Conservation (phyloP, 2,797 vertebrate genomes). For the Neosalanx taihuensis region DNA sequence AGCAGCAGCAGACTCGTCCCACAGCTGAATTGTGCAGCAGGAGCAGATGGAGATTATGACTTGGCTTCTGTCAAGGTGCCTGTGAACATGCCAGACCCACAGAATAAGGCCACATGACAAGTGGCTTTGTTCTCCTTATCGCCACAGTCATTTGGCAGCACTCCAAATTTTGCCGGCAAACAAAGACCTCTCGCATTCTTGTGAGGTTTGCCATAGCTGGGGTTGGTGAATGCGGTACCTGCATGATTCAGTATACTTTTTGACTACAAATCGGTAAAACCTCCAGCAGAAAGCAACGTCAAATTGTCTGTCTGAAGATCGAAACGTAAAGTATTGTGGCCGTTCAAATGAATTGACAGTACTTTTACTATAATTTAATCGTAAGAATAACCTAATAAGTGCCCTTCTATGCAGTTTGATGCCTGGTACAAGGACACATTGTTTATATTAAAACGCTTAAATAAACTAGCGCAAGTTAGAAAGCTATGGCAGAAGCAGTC, state of each 20-base stretch:
- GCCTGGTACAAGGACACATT: too few relatives aligned
- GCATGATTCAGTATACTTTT: neutral
- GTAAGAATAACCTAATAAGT: too few relatives aligned
- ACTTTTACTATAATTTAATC: neutral
- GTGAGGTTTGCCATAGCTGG: constrained; percentile 41
- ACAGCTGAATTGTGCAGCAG: constrained; percentile 21
- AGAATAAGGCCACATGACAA: constrained; percentile 48
- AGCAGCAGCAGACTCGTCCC: constrained; percentile 30
- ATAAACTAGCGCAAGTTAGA: too few relatives aligned
- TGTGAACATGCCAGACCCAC: constrained; percentile 43
- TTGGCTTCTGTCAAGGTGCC: constrained; percentile 29
- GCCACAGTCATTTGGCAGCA: constrained; percentile 47
- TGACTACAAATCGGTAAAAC: neutral
- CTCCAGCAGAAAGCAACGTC: neutral
- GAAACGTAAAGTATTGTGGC: neutral
- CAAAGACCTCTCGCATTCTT: constrained; percentile 59
- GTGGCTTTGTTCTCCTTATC: constrained; percentile 54
- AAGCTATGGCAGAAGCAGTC: too few relatives aligned
- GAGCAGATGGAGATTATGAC: constrained; percentile 31
- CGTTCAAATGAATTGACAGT: neutral
- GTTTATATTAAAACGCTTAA: too few relatives aligned
- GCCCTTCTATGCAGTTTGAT: too few relatives aligned
- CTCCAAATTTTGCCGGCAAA: constrained; percentile 53
- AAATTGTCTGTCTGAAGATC: too few relatives aligned
- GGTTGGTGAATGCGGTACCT: constrained; percentile 28